These are phyloP conservation scores for Fragum fragum DNA, from an alignment of 2,888 invertebrate species.

Conservation along the genomic window DNA sequence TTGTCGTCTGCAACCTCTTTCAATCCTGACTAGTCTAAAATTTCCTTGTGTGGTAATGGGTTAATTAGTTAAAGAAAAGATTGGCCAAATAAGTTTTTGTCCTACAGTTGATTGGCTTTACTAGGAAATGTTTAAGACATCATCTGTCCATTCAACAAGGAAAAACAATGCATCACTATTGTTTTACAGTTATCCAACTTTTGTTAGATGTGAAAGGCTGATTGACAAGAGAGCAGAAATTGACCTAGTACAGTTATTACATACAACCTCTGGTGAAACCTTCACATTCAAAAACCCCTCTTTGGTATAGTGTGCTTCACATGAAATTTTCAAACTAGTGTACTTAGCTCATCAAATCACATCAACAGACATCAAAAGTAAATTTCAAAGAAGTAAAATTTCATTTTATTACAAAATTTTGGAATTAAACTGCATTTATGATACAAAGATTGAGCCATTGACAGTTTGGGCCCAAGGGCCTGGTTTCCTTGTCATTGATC, in stretches of 20 bases:
- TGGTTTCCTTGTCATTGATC: conserved; percentile 63
- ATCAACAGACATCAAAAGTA: neutral
- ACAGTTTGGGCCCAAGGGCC: conserved; percentile 49
- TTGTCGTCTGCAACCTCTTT: too few relatives aligned
- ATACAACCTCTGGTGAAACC: too few relatives aligned
- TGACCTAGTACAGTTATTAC: too few relatives aligned
- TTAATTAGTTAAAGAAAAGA: too few relatives aligned
- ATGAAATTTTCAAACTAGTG: too few relatives aligned
- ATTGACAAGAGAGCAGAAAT: neutral
- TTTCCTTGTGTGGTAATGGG: too few relatives aligned
- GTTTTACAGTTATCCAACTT: neutral
- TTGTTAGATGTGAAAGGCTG: neutral
- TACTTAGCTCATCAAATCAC: too few relatives aligned
- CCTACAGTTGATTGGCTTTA: neutral
- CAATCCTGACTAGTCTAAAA: too few relatives aligned
- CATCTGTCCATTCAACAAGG: conserved; percentile 6
- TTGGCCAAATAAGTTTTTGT: neutral
- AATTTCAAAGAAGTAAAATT: neutral
- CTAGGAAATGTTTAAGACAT: conserved; percentile 5
- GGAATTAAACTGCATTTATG: neutral
- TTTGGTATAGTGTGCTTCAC: too few relatives aligned
- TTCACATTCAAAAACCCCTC: too few relatives aligned
- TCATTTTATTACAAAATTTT: conserved; percentile 11
- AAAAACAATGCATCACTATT: conserved; percentile 16
- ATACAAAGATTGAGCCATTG: conserved; percentile 34